Evolutionary conservation across 2,888 invertebrate genomes (phyloP), one percentile per base, ranked within the genome.

Genomic region (Diachrysia chrysitis): DNA sequence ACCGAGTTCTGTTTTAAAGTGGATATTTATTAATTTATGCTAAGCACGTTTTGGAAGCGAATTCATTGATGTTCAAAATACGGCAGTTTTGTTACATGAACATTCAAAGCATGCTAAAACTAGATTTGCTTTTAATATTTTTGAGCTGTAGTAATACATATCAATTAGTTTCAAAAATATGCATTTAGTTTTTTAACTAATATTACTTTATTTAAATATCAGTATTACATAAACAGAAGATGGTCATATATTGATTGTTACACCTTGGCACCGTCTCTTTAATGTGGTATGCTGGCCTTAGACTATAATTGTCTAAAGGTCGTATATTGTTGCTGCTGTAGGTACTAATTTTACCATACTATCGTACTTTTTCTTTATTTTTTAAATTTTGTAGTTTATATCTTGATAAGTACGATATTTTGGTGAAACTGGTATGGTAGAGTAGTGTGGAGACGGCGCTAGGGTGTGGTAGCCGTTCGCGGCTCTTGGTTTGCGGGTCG

Each of bases 401-500:
- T 16, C 5, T 1, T 16, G 4, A 6, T 42, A 6, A 42, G 42
- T 42, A n/a, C 6, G 0, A n/a, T 6, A 6, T 42, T 5, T 19
- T 51, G 48, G 17, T 51, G 21, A 51, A 10, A 23, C 16, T 21
- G 16, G 23, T 23, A 54, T 0, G 23, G 54, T 54, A n/a, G 14
- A 16, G 54, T 23, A 25, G 54, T 54, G 16, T 21, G 29, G 65
- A 56, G 58, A 69, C 62, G 68, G 63, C 37, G 58, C 25, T 53
- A 63, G 25, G 37, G 54, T 64, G 51, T 9, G 9, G 46, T 53
- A 56, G 58, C 62, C 29, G 35, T 19, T 29, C 14, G 59, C 66
- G 59, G 61, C 65, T 16, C 21, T 32, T 58, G 37, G 57, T 58
- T 67, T 58, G 63, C 51, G n/a, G 63, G 29, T 97, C 97, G 97